Conservation (phyloP, 2,113 vertebrate species). For the Barbus barbus region DNA sequence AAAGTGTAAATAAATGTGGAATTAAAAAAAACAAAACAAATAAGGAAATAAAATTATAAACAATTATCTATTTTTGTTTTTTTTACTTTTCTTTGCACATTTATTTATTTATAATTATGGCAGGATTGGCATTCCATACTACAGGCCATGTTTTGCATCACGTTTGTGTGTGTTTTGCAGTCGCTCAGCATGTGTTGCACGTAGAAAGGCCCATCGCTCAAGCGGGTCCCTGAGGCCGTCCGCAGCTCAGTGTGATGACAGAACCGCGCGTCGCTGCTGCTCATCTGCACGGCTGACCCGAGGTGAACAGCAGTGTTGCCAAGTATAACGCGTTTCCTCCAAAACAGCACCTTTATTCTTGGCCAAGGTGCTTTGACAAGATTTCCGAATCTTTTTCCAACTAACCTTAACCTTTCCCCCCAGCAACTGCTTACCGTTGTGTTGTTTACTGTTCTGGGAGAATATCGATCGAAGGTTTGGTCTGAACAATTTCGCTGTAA, state of each 20-base stretch:
- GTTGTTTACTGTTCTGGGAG: background rate
- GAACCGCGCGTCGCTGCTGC: background rate
- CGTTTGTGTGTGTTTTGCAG: background rate
- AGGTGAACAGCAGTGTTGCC: constrained; percentile 24
- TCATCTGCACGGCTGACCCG: background rate
- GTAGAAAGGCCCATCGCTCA: constrained; percentile 35
- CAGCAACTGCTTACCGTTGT: background rate
- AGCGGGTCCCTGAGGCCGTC: constrained; percentile 8
- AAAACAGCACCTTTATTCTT: constrained; percentile 2
- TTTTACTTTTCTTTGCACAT: too few relatives aligned
- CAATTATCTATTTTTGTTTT: too few relatives aligned
- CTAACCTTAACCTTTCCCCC: background rate
- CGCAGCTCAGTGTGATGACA: constrained; percentile 2
- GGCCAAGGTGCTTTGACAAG: background rate
- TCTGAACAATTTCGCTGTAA: background rate
- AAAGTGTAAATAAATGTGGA: too few relatives aligned
- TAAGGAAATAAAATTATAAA: too few relatives aligned
- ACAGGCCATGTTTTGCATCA: background rate
- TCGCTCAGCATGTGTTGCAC: constrained; percentile 45
- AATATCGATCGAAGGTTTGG: background rate
- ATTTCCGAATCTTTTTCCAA: background rate
- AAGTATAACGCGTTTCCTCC: constrained; percentile 2
- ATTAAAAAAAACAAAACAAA: too few relatives aligned
- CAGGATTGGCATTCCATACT: too few relatives aligned
- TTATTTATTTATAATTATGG: too few relatives aligned